Conservation (phyloP, 2,888 invertebrate genomes). For the Phortica magna region DNA sequence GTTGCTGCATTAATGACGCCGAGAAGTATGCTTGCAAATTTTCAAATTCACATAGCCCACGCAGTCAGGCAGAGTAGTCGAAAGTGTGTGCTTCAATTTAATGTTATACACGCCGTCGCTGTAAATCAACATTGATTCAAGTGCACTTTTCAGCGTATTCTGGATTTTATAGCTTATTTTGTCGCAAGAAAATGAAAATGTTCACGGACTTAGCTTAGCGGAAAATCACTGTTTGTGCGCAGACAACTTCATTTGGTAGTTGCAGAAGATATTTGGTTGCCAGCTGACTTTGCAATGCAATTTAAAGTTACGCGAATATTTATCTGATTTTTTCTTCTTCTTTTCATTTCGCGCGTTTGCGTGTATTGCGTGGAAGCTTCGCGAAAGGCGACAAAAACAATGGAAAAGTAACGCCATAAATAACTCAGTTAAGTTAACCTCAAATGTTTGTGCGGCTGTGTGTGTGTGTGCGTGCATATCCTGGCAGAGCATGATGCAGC, state of each 20-base stretch:
- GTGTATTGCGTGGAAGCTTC: background rate
- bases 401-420: constrained; percentile 35
- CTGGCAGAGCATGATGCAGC: background rate
- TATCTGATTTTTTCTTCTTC: background rate
- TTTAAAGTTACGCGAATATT: background rate
- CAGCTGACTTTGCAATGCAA: background rate
- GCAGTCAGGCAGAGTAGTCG: too few species aligned
- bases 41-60: too few species aligned
- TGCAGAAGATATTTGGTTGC: too few species aligned
- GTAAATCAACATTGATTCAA: background rate
- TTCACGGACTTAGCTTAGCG: background rate
- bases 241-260: too few species aligned
- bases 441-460: background rate
- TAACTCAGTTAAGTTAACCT: constrained; percentile 36
- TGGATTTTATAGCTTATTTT: too few species aligned
- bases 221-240: background rate
- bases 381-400: constrained; percentile 7
- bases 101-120: background rate
- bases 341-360: background rate
- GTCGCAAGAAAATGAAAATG: background rate
- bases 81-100: background rate
- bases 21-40: too few species aligned
- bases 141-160: too few species aligned
- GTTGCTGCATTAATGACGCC: too few species aligned
- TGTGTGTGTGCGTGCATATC: constrained; percentile 7